These are phyloP conservation scores for Tenthredo distinguenda DNA, from an alignment of 2,888 invertebrate species.

Conservation along the genomic window DNA sequence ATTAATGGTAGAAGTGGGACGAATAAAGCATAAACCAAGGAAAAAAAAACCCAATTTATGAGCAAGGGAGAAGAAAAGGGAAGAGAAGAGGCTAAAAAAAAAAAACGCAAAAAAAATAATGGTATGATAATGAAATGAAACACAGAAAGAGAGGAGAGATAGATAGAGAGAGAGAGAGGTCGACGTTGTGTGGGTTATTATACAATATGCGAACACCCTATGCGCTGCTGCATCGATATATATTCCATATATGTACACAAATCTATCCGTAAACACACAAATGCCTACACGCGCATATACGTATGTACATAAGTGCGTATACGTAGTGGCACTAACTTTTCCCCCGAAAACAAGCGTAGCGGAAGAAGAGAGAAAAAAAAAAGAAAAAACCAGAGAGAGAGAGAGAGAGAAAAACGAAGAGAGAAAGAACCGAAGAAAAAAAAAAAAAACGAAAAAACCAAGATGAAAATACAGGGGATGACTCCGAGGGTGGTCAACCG, in stretches of 20 bases:
- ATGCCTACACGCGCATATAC: not conserved
- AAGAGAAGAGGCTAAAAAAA: not conserved
- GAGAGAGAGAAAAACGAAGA: constrained; percentile 41
- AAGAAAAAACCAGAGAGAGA: constrained; percentile 56
- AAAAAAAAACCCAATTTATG: constrained; percentile 73
- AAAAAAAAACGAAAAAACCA: constrained; percentile 46
- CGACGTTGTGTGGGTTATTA: not conserved
- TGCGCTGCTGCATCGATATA: too few relatives aligned
- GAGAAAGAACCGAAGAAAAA: constrained; percentile 43
- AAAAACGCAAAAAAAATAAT: constrained; percentile 67
- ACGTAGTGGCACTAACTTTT: constrained; percentile 66
- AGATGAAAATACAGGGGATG: constrained; percentile 64
- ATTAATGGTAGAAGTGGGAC: constrained; percentile 76
- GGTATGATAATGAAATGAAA: constrained; percentile 75
- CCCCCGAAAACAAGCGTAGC: constrained; percentile 66
- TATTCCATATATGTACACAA: not conserved
- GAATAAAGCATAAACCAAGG: constrained; percentile 73
- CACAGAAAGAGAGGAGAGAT: constrained; percentile 46
- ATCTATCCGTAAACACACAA: not conserved
- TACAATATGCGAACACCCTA: not conserved
- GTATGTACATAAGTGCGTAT: constrained; percentile 51
- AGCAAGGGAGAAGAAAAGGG: constrained; percentile 67
- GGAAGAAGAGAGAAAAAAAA: constrained; percentile 51
- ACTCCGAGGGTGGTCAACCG: constrained; percentile 74
- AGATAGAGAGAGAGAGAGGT: not conserved